Conservation (phyloP, 2,888 invertebrate genomes). For the Panopea generosa region DNA sequence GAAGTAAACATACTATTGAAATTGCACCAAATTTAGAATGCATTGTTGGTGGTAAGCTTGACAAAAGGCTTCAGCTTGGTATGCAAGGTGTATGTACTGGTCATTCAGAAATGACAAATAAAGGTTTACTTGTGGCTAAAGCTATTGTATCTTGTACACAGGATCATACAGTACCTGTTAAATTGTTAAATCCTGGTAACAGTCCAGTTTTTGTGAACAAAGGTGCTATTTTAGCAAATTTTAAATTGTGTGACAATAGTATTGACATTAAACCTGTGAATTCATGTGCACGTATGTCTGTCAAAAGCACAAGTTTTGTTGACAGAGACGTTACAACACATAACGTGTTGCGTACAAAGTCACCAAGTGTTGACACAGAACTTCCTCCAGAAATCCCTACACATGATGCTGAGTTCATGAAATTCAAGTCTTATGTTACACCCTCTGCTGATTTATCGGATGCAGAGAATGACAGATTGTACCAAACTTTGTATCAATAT, state of each 20-base stretch:
- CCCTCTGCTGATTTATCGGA: conserved; percentile 11
- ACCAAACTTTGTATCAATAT: conserved; percentile 28
- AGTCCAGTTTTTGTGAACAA: conserved; percentile 24
- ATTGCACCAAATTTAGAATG: conserved; percentile 33
- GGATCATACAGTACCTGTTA: conserved; percentile 26
- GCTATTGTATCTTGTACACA: conserved; percentile 17
- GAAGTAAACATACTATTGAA: conserved; percentile 15
- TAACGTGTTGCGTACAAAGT: no score
- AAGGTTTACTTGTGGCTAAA: conserved; percentile 41
- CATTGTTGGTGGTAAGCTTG: conserved; percentile 22
- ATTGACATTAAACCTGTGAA: conserved; percentile 28
- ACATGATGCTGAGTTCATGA: neutral
- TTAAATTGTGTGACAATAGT: conserved; percentile 35
- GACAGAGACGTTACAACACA: neutral
- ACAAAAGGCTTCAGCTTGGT: conserved; percentile 14
- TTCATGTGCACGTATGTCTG: conserved; percentile 24
- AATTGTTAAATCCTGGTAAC: conserved; percentile 41
- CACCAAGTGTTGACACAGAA: neutral
- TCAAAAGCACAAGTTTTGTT: neutral
- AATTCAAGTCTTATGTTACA: conserved; percentile 26
- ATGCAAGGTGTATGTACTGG: conserved; percentile 39
- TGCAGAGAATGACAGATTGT: conserved; percentile 17
- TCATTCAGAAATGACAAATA: conserved; percentile 20
- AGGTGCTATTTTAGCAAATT: conserved; percentile 31
- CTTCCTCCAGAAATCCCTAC: neutral